Evolutionary conservation across 2,797 vertebrate genomes (phyloP).

Genomic region (Poecilia velifera): DNA sequence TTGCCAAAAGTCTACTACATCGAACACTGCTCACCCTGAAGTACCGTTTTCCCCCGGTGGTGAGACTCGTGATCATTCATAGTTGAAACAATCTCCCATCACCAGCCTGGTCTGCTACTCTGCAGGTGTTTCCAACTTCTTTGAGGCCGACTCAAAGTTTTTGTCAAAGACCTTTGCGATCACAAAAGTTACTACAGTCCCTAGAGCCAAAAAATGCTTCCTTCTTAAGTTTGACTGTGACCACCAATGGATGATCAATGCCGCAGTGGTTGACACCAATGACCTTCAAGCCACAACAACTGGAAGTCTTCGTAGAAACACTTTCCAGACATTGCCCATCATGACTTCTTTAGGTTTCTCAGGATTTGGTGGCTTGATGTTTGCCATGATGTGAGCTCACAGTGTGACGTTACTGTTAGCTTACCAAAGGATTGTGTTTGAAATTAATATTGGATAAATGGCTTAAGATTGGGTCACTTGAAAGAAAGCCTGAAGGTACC

Average conservation of each 20-base stretch:
- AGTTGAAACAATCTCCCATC: neutral
- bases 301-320: neutral
- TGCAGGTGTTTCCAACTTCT: neutral
- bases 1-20: neutral
- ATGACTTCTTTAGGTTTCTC: neutral
- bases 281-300: neutral
- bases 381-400: too few relatives aligned
- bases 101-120: neutral
- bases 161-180: too few relatives aligned
- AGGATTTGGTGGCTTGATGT: neutral
- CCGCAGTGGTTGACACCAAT: neutral
- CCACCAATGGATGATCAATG: neutral
- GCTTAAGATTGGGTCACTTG: too few relatives aligned
- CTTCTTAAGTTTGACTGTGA: neutral
- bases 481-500: too few relatives aligned
- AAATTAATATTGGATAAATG: too few relatives aligned
- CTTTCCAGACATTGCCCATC: neutral
- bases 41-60: neutral
- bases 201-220: neutral
- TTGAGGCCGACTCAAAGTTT: neutral
- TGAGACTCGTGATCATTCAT: neutral
- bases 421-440: too few relatives aligned
- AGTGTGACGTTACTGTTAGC: too few relatives aligned
- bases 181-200: neutral
- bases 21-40: neutral